These are phyloP conservation scores for Bos indicus DNA, from an alignment of 2,113 vertebrate genomes.

Conservation along the genomic window DNA sequence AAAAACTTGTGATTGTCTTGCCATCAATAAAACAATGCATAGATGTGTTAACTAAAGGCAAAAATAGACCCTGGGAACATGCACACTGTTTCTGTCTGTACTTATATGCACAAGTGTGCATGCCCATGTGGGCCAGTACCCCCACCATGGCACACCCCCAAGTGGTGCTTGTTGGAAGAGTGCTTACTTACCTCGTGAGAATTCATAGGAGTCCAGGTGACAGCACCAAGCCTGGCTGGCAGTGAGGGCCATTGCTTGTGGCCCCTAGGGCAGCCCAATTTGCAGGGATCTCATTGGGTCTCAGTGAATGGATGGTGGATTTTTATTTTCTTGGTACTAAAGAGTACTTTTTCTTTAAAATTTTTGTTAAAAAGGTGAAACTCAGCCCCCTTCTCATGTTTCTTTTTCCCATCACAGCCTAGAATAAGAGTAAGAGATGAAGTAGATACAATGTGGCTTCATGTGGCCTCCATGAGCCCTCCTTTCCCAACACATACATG, in stretches of 20 bases:
- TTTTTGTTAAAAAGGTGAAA: slow-evolving; percentile 53
- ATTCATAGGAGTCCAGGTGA: neutral
- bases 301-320: slow-evolving; percentile 26
- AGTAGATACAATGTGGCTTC: neutral
- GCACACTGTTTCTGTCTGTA: slow-evolving; percentile 42
- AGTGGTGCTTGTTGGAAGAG: slow-evolving; percentile 62
- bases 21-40: slow-evolving; percentile 77
- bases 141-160: slow-evolving; percentile 16
- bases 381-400: neutral
- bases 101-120: slow-evolving; percentile 52
- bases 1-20: slow-evolving; percentile 76
- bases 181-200: slow-evolving; percentile 37
- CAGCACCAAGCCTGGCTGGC: neutral
- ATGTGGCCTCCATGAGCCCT: neutral
- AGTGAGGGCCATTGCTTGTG: neutral
- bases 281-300: slow-evolving; percentile 8
- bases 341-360: slow-evolving; percentile 64
- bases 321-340: slow-evolving; percentile 75
- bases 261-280: slow-evolving; percentile 8
- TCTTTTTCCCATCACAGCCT: neutral
- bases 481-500: neutral
- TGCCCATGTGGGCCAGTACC: slow-evolving; percentile 24
- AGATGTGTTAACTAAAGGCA: slow-evolving; percentile 67
- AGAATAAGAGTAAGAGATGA: neutral
- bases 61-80: slow-evolving; percentile 47